These are phyloP conservation scores for Microctenopoma lineatum DNA, from an alignment of 2,797 vertebrate species.

Conservation along the genomic window DNA sequence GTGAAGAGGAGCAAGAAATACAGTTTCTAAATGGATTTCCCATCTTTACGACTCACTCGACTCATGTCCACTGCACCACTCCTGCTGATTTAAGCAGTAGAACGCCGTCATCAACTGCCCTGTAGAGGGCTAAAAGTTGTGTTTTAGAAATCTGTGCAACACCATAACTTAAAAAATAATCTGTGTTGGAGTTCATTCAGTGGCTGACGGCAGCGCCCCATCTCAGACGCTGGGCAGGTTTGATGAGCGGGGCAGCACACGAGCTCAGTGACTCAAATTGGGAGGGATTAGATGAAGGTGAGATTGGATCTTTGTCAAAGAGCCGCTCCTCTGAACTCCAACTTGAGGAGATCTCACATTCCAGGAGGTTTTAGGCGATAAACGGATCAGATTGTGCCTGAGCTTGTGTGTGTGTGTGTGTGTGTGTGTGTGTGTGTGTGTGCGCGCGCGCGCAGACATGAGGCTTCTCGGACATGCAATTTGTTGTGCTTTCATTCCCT, in stretches of 20 bases:
- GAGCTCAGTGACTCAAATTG: slow-evolving; percentile 26
- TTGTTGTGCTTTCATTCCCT: slow-evolving; percentile 35
- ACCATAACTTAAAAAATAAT: too few species aligned
- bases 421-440: not conserved
- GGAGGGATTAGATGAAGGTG: slow-evolving; percentile 46
- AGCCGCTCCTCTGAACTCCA: slow-evolving; percentile 18
- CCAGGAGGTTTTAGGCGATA: slow-evolving; percentile 42
- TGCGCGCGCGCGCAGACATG: slow-evolving; percentile 5
- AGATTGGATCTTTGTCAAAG: slow-evolving; percentile 45
- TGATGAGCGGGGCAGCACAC: slow-evolving; percentile 9
- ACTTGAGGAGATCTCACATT: slow-evolving; percentile 48
- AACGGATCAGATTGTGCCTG: slow-evolving; percentile 23
- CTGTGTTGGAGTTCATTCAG: slow-evolving; percentile 20
- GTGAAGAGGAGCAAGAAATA: not conserved
- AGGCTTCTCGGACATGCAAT: not conserved
- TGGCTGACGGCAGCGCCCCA: slow-evolving; percentile 1
- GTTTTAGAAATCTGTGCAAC: too few species aligned
- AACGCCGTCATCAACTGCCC: too few species aligned
- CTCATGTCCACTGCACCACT: not conserved
- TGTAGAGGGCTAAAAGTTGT: too few species aligned
- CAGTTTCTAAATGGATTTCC: slow-evolving; percentile 6
- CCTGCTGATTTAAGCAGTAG: too few species aligned
- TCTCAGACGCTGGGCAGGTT: slow-evolving; percentile 10
- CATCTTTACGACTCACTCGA: slow-evolving; percentile 22
- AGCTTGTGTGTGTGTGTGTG: not conserved